Conservation (phyloP, 2,113 vertebrate genomes). For the Pluvialis apricaria region DNA sequence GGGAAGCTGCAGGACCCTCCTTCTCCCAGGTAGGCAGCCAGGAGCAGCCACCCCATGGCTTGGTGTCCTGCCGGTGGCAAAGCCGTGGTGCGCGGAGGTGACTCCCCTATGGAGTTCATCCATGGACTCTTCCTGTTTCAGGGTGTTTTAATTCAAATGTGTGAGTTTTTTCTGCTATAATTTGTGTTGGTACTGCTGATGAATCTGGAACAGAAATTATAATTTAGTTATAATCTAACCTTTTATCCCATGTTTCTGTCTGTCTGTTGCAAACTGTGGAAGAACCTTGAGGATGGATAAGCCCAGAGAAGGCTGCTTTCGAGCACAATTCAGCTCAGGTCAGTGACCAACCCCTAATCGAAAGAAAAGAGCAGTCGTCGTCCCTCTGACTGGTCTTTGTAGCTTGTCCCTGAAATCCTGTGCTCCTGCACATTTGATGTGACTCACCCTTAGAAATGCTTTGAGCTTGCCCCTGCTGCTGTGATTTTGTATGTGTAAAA, state of each 20-base stretch:
- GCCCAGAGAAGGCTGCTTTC: background rate
- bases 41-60: background rate
- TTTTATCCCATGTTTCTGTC: background rate
- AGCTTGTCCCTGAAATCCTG: background rate
- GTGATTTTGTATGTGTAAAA: background rate
- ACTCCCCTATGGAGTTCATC: background rate
- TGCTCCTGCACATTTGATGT: background rate
- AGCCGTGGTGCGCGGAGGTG: accelerated
- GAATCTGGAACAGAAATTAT: background rate
- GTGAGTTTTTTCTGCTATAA: background rate
- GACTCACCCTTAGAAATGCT: background rate
- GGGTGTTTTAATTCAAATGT: background rate
- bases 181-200: background rate
- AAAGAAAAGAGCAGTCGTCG: background rate
- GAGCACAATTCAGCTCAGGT: background rate
- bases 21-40: background rate
- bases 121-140: background rate
- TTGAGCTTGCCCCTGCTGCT: background rate
- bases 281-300: background rate
- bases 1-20: background rate
- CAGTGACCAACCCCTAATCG: background rate
- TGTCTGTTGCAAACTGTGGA: background rate
- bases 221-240: background rate
- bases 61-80: accelerated
- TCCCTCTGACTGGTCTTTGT: background rate